Percentiles rank a stretch among this genome's conserved stretches.
phyloP scores from a whole-genome alignment of 2,888 invertebrate species.

The Rhorus exstirpatorius region DNA sequence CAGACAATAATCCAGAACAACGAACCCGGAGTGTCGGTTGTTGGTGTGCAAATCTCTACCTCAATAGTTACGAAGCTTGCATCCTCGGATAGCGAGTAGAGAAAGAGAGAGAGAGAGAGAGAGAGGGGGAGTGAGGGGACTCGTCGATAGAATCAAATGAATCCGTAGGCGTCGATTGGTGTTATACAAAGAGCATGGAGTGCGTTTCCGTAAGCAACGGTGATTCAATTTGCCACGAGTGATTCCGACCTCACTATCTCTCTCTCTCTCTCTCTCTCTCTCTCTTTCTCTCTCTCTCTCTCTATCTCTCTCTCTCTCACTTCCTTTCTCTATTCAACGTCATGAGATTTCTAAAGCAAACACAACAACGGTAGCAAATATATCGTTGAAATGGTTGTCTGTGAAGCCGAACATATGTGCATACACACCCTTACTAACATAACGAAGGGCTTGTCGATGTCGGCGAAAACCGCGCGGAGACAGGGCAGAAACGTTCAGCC shows the following conservation, averaged over 20 bases:
- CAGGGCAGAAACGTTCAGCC: not conserved
- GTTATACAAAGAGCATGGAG: not conserved
- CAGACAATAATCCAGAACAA: conserved; percentile 65
- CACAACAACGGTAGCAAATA: conserved; percentile 8
- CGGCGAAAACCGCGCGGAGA: conserved; percentile 9
- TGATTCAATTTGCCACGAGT: conserved; percentile 24
- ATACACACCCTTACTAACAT: not conserved
- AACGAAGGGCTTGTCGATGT: conserved; percentile 3
- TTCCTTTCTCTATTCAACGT: not conserved
- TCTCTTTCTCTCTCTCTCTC: not conserved
- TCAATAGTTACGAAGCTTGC: conserved; percentile 36
- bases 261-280: not conserved
- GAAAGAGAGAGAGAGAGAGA: not conserved
- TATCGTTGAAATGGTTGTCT: conserved; percentile 13
- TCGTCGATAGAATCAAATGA: conserved; percentile 29
- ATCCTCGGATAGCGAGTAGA: not conserved
- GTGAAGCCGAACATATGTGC: conserved; percentile 3
- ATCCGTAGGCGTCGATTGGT: conserved; percentile 2
- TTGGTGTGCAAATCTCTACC: conserved; percentile 33
- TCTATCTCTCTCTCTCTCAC: too few species aligned
- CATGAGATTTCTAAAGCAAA: conserved; percentile 14
- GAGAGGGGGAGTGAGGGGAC: not conserved
- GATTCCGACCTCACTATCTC: not conserved
- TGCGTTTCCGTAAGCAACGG: conserved; percentile 14
- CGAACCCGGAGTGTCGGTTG: conserved; percentile 13